Evolutionary conservation across 2,888 invertebrate species (phyloP).

Genomic region (Aromia moschata): DNA sequence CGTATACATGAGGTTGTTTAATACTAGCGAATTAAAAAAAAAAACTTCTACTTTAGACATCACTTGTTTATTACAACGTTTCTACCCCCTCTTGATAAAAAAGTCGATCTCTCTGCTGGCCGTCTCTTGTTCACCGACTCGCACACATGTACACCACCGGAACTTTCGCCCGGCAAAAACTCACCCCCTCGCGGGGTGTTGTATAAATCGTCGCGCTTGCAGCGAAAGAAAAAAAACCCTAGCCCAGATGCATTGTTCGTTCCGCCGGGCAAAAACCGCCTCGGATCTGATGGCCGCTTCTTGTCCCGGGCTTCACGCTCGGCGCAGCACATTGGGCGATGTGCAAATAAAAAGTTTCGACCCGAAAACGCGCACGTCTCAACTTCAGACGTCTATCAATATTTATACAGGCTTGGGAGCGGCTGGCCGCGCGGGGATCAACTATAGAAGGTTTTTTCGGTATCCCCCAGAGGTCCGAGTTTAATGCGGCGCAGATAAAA

Average conservation of each 20-base stretch:
- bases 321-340: conserved; percentile 9
- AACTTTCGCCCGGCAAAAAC: conserved; percentile 17
- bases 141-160: too few relatives aligned
- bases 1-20: too few relatives aligned
- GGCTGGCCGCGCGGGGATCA: not conserved
- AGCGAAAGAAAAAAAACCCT: conserved; percentile 19
- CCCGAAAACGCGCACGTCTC: conserved; percentile 16
- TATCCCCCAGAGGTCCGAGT: too few relatives aligned
- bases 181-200: conserved; percentile 9
- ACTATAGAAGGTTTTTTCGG: not conserved
- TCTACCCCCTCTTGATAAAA: too few relatives aligned
- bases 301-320: conserved; percentile 16
- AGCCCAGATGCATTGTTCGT: conserved; percentile 23
- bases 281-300: conserved; percentile 25
- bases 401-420: conserved; percentile 16
- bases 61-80: too few relatives aligned
- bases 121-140: too few relatives aligned
- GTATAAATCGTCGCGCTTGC: conserved; percentile 26
- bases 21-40: too few relatives aligned
- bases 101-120: too few relatives aligned
- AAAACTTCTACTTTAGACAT: too few relatives aligned
- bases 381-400: conserved; percentile 27
- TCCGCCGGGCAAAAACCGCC: conserved; percentile 26
- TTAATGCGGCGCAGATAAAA: too few relatives aligned
- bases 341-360: conserved; percentile 21